Conservation (phyloP, 2,113 vertebrate genomes). For the Cephalophus harveyi region DNA sequence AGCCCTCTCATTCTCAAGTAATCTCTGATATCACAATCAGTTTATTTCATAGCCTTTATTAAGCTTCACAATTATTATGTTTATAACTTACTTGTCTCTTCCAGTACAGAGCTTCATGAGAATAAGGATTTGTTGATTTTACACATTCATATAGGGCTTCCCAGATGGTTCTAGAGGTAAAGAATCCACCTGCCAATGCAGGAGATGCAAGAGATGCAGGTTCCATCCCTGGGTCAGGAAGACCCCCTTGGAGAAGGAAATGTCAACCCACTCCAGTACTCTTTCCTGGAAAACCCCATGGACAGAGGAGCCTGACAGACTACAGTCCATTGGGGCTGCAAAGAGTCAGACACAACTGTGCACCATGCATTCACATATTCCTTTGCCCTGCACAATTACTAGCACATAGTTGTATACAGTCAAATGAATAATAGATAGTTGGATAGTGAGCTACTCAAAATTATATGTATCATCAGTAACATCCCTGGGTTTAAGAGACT, state of each 20-base stretch:
- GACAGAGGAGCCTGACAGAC: background rate
- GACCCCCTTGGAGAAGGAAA: background rate
- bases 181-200: background rate
- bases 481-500: background rate
- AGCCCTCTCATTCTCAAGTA: background rate
- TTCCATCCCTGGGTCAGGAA: background rate
- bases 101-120: background rate
- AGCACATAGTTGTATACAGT: background rate
- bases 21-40: background rate
- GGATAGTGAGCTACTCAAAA: background rate
- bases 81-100: background rate
- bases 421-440: background rate
- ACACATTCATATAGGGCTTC: background rate
- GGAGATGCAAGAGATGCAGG: background rate
- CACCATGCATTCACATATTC: background rate
- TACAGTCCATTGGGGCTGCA: fast-evolving
- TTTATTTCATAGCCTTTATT: background rate
- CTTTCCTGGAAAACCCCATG: background rate
- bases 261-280: background rate
- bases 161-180: background rate
- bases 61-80: background rate
- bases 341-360: background rate
- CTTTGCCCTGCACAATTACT: background rate
- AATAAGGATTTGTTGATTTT: background rate
- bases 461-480: background rate